Percentiles rank a stretch among this genome's conserved stretches.
Conservation (phyloP, 2,888 invertebrate genomes). For the Amiota communis region DNA sequence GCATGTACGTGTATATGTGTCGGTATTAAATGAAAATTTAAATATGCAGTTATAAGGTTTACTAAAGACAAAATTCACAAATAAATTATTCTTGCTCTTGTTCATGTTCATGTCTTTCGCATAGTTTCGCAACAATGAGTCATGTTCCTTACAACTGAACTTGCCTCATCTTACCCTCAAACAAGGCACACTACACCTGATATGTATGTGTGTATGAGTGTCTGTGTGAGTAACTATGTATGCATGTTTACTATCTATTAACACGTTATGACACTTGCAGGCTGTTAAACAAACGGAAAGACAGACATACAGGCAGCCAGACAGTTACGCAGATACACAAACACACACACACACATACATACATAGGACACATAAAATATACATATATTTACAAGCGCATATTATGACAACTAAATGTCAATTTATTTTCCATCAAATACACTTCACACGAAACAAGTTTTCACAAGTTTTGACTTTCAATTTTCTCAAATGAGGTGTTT, state of each 20-base stretch:
- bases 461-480: constrained; percentile 65
- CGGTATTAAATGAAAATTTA: constrained; percentile 50
- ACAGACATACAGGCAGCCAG: not conserved
- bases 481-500: constrained; percentile 63
- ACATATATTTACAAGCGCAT: constrained; percentile 10
- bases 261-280: constrained; percentile 59
- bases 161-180: too few species aligned
- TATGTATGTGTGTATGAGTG: not conserved
- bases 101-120: constrained; percentile 9
- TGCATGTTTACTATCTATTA: constrained; percentile 54
- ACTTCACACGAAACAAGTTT: constrained; percentile 36
- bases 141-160: too few species aligned
- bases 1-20: constrained; percentile 2
- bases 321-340: not conserved
- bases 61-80: constrained; percentile 34
- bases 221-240: constrained; percentile 15
- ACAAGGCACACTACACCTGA: not conserved
- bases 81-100: not conserved
- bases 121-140: not conserved
- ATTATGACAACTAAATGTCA: constrained; percentile 62
- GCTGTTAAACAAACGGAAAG: not conserved
- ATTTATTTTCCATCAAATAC: constrained; percentile 61
- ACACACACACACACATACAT: not conserved
- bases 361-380: not conserved
- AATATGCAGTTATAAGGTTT: constrained; percentile 57